Conservation (phyloP, 2,113 vertebrate genomes). For the Scophthalmus maximus region DNA sequence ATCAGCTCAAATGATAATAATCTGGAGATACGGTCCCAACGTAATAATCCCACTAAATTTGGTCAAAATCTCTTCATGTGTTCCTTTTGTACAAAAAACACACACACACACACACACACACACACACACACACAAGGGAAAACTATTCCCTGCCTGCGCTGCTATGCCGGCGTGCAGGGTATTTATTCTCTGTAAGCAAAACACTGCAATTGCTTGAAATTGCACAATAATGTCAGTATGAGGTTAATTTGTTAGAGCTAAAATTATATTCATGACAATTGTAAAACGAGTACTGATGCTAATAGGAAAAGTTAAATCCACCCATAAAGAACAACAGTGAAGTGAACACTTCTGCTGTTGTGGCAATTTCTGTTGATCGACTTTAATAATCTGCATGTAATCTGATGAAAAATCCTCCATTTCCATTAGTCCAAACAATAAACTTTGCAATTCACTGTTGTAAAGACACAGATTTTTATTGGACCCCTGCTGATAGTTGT, state of each 20-base stretch:
- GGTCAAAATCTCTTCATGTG: too few species aligned
- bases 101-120: too few species aligned
- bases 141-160: too few species aligned
- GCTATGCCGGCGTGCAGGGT: too few species aligned
- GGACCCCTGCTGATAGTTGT: conserved; percentile 32
- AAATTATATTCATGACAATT: conserved; percentile 7
- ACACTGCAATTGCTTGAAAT: conserved; percentile 2
- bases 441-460: conserved; percentile 17
- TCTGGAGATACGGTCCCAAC: too few species aligned
- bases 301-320: conserved; percentile 17
- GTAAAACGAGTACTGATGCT: conserved; percentile 8
- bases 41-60: too few species aligned
- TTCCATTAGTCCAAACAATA: conserved; percentile 34
- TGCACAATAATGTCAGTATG: conserved; percentile 5
- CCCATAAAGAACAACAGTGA: conserved; percentile 6
- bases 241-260: not conserved
- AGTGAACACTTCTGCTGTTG: conserved; percentile 5
- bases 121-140: too few species aligned
- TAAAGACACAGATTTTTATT: conserved; percentile 5
- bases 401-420: not conserved
- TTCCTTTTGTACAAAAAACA: too few species aligned
- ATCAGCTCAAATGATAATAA: too few species aligned
- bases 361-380: conserved; percentile 8
- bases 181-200: conserved; percentile 6
- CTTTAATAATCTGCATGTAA: conserved; percentile 3